Evolutionary conservation across 1,140 invertebrate genomes (phyloP), one percentile per base, ranked within the genome.

Genomic region (Drosophila yakuba): DNA sequence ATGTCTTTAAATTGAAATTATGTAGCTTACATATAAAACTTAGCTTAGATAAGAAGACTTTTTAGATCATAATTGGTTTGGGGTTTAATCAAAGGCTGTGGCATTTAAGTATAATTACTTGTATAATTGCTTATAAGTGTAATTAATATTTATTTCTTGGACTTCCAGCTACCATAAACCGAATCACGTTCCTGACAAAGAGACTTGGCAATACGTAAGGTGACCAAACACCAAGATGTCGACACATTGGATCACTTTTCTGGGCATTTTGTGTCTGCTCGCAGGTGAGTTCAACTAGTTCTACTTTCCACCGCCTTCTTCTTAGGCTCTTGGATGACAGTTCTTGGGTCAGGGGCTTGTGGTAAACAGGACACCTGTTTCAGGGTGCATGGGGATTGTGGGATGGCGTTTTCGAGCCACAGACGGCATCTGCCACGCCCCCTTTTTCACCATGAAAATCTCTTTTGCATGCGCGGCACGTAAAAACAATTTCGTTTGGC

Each of bases 401-500:
- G 60, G 20, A 44, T 54, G 41, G 68, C 60, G 38, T 20, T 35
- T 43, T 43, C 41, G 48, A 23, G 43, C 10, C 43, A 36, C 63
- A 59, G 54, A 50, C 17, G 39, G 63, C 43, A 71, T 41, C 23
- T 69, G 57, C 57, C 57, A 17, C 25, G 48, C 7, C 48, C n/a
- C 12, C 43, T 23, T 3, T 12, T 39, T 14, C 6, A 32, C 1
- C 1, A 25, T 2, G 32, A 10, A 32, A 35, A 56, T 39, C 23
- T 43, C 32, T 28, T 80, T 66, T 54, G 68, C 58, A 82, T 82
- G 54, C 79, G 61, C 57, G 74, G 74, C 79, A 82, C 79, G 79
- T 82, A 82, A 74, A 74, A 78, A 82, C 79, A 82, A 82, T 82
- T 82, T 82, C 57, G 74, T 63, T 47, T 74, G 56, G 66, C 57